Percentiles rank a stretch among this genome's conserved stretches.
Conservation (phyloP, 2,797 vertebrate genomes). For the Eulemur albifrons region DNA sequence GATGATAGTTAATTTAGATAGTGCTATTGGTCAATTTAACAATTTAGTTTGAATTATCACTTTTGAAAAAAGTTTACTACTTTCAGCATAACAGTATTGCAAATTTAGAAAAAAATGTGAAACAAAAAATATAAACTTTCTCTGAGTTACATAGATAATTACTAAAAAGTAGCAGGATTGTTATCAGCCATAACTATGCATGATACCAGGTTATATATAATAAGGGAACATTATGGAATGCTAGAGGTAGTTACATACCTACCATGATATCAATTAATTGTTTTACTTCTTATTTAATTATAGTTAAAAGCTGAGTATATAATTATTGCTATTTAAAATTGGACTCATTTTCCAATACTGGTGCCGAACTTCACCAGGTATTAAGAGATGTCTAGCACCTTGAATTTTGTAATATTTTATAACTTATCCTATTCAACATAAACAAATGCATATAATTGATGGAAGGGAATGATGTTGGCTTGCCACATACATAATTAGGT, state of each 20-base stretch:
- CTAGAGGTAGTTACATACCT: background rate
- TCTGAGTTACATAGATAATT: background rate
- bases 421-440: background rate
- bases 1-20: background rate
- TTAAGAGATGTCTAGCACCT: background rate
- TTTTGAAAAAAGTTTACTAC: background rate
- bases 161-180: background rate
- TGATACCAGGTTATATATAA: background rate
- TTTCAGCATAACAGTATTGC: background rate
- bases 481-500: background rate
- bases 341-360: background rate
- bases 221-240: background rate
- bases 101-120: background rate
- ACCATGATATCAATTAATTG: background rate
- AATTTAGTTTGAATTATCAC: background rate
- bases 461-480: background rate
- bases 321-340: constrained; percentile 7
- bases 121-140: background rate
- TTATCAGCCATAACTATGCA: background rate
- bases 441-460: background rate
- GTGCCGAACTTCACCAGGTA: background rate
- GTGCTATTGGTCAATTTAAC: background rate
- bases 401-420: background rate
- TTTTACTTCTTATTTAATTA: background rate
- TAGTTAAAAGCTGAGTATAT: background rate